Evolutionary conservation across 1,140 invertebrate species (phyloP).

Genomic region (Calephelis nemesis): DNA sequence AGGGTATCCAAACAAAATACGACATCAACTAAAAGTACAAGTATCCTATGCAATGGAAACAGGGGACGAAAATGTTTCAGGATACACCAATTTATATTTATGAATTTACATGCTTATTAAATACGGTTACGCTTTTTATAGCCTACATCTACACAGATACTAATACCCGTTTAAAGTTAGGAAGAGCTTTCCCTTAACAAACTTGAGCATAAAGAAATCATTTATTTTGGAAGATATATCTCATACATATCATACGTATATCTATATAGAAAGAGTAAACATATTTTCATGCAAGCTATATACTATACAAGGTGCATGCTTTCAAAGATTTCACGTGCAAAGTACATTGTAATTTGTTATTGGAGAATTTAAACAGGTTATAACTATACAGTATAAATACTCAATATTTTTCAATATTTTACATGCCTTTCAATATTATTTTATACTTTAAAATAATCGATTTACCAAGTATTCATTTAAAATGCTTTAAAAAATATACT

Average conservation of each 20-base stretch:
- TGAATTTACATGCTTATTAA: slow-evolving; percentile 3
- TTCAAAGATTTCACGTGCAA: slow-evolving; percentile 36
- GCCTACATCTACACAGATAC: slow-evolving; percentile 7
- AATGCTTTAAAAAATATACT: too few relatives aligned
- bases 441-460: background rate
- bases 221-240: slow-evolving; percentile 78
- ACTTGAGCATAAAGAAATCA: slow-evolving; percentile 48
- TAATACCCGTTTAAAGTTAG: background rate
- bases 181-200: background rate
- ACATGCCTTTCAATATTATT: background rate
- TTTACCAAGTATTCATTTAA: slow-evolving; percentile 22
- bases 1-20: slow-evolving; percentile 53
- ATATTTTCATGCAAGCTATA: slow-evolving; percentile 74
- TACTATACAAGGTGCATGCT: slow-evolving; percentile 69
- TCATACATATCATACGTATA: slow-evolving; percentile 51
- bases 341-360: slow-evolving; percentile 17
- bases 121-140: background rate
- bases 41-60: slow-evolving; percentile 27
- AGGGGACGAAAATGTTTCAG: background rate
- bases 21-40: slow-evolving; percentile 53
- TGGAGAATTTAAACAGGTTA: slow-evolving; percentile 3
- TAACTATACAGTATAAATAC: background rate
- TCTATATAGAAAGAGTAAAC: slow-evolving; percentile 42
- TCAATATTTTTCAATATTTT: background rate
- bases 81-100: slow-evolving; percentile 24